Percentiles rank a stretch among this genome's conserved stretches.
phyloP scores from a whole-genome alignment of 1,140 invertebrate genomes.

The Drosophila mojavensis region DNA sequence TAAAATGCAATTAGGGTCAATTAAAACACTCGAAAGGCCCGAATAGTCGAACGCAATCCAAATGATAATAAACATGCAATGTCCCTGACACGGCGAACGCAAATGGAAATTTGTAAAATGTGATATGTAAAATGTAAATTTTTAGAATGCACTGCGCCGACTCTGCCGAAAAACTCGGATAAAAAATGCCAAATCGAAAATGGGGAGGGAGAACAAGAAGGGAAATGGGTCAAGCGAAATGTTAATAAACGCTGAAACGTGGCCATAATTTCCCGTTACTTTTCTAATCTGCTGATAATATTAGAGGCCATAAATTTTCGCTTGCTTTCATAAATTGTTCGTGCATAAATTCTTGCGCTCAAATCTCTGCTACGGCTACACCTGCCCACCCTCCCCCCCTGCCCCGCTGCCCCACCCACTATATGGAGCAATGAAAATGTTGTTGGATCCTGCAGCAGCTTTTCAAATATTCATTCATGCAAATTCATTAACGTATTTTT shows the following conservation, averaged over 20 bases:
- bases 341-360: constrained; percentile 57
- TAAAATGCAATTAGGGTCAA: constrained; percentile 58
- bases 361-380: constrained; percentile 38
- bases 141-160: not conserved
- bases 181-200: not conserved
- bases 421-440: constrained; percentile 49
- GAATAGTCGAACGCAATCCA: constrained; percentile 35
- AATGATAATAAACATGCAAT: constrained; percentile 60
- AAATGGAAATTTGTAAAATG: constrained; percentile 24
- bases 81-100: constrained; percentile 35
- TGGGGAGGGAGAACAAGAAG: too few species aligned
- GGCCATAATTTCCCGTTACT: constrained; percentile 65
- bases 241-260: constrained; percentile 40
- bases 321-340: constrained; percentile 63
- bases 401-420: not conserved
- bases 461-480: constrained; percentile 72
- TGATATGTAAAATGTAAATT: constrained; percentile 8
- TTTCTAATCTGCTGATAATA: constrained; percentile 69
- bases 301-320: constrained; percentile 64
- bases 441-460: constrained; percentile 57
- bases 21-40: constrained; percentile 52
- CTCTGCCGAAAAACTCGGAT: constrained; percentile 9
- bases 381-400: not conserved
- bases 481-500: constrained; percentile 61
- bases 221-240: constrained; percentile 11